Evolutionary conservation across 2,888 invertebrate genomes (phyloP).

Genomic region (Arrhopalites spinosus): DNA sequence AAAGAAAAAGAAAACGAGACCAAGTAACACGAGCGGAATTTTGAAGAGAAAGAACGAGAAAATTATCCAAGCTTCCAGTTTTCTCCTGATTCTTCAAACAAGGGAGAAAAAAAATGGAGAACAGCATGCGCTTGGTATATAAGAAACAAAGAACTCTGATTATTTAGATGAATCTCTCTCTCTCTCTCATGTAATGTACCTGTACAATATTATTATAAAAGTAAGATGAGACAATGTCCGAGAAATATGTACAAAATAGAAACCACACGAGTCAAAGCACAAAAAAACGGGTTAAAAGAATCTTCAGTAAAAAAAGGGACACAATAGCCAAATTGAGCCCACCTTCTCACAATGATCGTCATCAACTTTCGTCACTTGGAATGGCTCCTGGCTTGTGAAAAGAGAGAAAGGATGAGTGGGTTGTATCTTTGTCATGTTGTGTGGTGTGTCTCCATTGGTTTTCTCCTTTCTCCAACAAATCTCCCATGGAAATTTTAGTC

Average conservation of each 20-base stretch:
- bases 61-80: background rate
- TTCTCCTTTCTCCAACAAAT: too few species aligned
- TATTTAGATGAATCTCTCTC: background rate
- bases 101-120: background rate
- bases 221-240: background rate
- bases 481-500: too few species aligned
- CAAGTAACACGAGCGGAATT: background rate
- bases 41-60: conserved; percentile 1
- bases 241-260: background rate
- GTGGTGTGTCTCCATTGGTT: too few species aligned
- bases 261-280: background rate
- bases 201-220: too few species aligned
- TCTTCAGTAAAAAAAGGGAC: background rate
- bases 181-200: too few species aligned
- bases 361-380: conserved; percentile 6
- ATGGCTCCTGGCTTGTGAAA: background rate
- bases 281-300: background rate
- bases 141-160: background rate
- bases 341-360: background rate
- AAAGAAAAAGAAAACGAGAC: background rate
- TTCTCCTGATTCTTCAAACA: background rate
- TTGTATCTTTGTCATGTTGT: too few species aligned
- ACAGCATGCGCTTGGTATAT: conserved; percentile 6
- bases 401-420: too few species aligned
- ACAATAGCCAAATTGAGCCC: background rate